Evolutionary conservation across 2,888 invertebrate species (phyloP).

Genomic region (Callyntrura guangdongensis): DNA sequence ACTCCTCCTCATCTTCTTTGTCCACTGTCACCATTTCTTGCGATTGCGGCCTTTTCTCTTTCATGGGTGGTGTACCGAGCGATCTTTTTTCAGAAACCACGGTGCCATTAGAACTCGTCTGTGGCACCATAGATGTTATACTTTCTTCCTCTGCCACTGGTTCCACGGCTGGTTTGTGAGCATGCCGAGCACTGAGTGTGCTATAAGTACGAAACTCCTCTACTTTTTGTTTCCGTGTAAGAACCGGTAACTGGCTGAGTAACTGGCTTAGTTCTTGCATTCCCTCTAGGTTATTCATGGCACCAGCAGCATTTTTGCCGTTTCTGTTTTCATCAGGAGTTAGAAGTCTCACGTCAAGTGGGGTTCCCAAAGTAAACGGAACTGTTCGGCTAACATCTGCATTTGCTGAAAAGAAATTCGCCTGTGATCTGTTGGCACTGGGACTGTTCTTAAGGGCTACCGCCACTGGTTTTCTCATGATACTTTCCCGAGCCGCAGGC

Average conservation of each 20-base stretch:
- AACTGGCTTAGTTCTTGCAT: slow-evolving; percentile 56
- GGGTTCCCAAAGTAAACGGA: not conserved
- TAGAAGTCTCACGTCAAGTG: slow-evolving; percentile 37
- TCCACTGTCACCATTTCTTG: not conserved
- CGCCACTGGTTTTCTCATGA: slow-evolving; percentile 51
- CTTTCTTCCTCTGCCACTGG: slow-evolving; percentile 64
- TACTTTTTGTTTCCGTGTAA: slow-evolving; percentile 58
- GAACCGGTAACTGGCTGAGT: slow-evolving; percentile 54
- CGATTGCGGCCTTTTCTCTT: not conserved
- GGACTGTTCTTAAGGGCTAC: slow-evolving; percentile 10
- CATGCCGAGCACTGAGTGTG: too few species aligned
- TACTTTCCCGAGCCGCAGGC: not conserved
- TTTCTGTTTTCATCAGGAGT: not conserved
- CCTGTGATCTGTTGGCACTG: not conserved
- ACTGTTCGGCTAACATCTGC: slow-evolving; percentile 9
- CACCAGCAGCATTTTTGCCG: not conserved
- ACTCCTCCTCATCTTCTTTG: not conserved
- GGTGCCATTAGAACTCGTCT: slow-evolving; percentile 59
- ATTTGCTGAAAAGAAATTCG: not conserved
- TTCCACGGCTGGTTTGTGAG: too few species aligned
- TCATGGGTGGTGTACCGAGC: not conserved
- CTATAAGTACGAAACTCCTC: slow-evolving; percentile 54
- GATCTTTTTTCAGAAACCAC: slow-evolving; percentile 5
- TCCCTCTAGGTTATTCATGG: not conserved
- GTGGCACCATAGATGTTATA: slow-evolving; percentile 66